Conservation (phyloP, 2,888 invertebrate species). For the Odontocolon sp. region DNA sequence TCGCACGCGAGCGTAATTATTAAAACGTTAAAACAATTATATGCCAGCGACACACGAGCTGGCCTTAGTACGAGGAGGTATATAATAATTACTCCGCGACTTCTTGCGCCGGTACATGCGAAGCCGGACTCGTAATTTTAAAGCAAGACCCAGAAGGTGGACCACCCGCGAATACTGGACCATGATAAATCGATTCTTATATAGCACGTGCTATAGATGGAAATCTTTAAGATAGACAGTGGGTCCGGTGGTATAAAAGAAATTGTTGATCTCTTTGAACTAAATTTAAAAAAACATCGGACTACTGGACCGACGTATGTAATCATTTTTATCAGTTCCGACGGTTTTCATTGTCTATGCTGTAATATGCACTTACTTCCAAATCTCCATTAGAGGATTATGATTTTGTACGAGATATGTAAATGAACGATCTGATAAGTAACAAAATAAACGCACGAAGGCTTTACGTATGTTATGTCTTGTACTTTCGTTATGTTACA, state of each 20-base stretch:
- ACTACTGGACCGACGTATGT: no score
- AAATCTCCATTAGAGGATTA: conserved; percentile 9
- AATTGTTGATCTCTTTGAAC: no score
- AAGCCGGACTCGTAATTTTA: conserved; percentile 46
- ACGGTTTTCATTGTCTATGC: background rate
- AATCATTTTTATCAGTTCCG: no score
- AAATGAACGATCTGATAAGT: conserved; percentile 23
- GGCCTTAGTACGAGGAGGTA: conserved; percentile 53
- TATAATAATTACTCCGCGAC: conserved; percentile 70
- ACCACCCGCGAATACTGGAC: conserved; percentile 66
- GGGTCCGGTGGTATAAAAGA: no score
- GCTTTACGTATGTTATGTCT: conserved; percentile 6
- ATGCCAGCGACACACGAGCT: conserved; percentile 66
- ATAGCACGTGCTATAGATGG: background rate
- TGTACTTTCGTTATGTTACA: conserved; percentile 5
- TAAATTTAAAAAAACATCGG: no score
- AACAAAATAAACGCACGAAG: conserved; percentile 19
- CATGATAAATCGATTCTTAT: conserved; percentile 60
- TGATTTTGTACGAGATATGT: conserved; percentile 20
- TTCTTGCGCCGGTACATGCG: conserved; percentile 61
- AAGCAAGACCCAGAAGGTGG: conserved; percentile 34
- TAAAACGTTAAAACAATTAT: conserved; percentile 79
- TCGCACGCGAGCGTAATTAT: conserved; percentile 75
- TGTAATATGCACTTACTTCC: background rate
- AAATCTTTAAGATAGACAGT: background rate